Evolutionary conservation across 2,888 invertebrate genomes (phyloP).

Genomic region (Emesis russula): DNA sequence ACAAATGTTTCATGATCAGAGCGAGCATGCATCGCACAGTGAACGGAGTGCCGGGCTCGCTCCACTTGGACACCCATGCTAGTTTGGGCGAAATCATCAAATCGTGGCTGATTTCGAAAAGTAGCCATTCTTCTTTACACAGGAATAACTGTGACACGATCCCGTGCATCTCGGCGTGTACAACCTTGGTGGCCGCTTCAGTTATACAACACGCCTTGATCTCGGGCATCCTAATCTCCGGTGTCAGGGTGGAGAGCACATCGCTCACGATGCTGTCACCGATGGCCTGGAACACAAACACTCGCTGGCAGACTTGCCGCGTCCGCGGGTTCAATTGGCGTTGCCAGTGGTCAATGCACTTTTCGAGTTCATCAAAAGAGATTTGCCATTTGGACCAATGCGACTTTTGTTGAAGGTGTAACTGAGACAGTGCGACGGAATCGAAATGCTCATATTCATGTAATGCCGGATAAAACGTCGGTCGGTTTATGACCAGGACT

Average conservation of each 20-base stretch:
- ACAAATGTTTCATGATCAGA: neutral
- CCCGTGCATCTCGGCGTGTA: conserved; percentile 24
- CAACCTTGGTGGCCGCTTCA: neutral
- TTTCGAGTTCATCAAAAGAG: conserved; percentile 2
- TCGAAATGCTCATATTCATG: conserved; percentile 6
- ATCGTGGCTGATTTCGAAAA: neutral
- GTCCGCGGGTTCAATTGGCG: neutral
- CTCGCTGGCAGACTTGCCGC: conserved; percentile 93
- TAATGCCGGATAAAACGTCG: conserved; percentile 2
- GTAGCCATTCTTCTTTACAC: conserved; percentile 10
- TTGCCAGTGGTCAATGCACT: conserved; percentile 3
- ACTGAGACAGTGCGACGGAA: neutral
- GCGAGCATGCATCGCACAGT: conserved; percentile 22
- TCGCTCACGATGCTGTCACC: conserved; percentile 5
- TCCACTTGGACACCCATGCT: conserved; percentile 24
- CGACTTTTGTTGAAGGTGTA: conserved; percentile 9
- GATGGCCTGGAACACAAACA: conserved; percentile 23
- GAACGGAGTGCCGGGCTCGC: conserved; percentile 27
- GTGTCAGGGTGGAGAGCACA: conserved; percentile 1
- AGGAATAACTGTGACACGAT: conserved; percentile 5
- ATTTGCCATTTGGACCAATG: conserved; percentile 13
- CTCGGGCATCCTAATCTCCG: conserved; percentile 18
- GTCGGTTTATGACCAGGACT: neutral
- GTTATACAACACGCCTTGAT: conserved; percentile 13
- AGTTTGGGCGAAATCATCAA: conserved; percentile 9